These are phyloP conservation scores for Morone chrysops DNA, from an alignment of 2,113 vertebrate genomes.

Conservation along the genomic window DNA sequence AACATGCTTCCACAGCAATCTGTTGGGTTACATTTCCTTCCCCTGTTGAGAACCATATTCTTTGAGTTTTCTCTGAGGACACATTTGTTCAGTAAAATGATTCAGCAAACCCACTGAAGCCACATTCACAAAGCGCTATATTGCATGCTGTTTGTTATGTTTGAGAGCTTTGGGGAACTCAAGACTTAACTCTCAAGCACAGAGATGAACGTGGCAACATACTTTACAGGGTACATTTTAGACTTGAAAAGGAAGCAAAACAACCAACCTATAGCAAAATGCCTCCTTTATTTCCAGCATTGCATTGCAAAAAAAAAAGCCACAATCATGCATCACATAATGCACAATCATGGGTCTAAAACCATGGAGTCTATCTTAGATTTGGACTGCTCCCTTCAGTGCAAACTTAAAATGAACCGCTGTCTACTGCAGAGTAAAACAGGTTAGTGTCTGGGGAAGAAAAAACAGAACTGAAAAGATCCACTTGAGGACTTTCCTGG, in stretches of 20 bases:
- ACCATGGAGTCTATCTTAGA: constrained; percentile 51
- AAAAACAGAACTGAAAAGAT: constrained; percentile 83
- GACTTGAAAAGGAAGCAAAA: constrained; percentile 65
- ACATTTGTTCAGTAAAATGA: constrained; percentile 83
- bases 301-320: constrained; percentile 34
- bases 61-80: constrained; percentile 82
- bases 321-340: constrained; percentile 67
- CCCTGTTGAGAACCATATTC: constrained; percentile 76
- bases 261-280: constrained; percentile 59
- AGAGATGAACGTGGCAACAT: constrained; percentile 75
- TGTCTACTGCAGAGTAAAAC: constrained; percentile 76
- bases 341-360: constrained; percentile 68
- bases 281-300: constrained; percentile 31
- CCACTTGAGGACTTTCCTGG: constrained; percentile 87
- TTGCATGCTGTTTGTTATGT: constrained; percentile 83
- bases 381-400: constrained; percentile 67
- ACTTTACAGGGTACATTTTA: constrained; percentile 71
- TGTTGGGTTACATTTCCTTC: constrained; percentile 68
- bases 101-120: constrained; percentile 80
- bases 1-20: constrained; percentile 72
- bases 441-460: constrained; percentile 80
- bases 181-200: constrained; percentile 73
- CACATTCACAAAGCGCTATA: constrained; percentile 80
- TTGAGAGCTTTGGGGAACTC: constrained; percentile 81
- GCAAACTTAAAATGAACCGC: constrained; percentile 78